Evolutionary conservation across 2,797 vertebrate species (phyloP).

Genomic region (Acestrorhynchus altus): DNA sequence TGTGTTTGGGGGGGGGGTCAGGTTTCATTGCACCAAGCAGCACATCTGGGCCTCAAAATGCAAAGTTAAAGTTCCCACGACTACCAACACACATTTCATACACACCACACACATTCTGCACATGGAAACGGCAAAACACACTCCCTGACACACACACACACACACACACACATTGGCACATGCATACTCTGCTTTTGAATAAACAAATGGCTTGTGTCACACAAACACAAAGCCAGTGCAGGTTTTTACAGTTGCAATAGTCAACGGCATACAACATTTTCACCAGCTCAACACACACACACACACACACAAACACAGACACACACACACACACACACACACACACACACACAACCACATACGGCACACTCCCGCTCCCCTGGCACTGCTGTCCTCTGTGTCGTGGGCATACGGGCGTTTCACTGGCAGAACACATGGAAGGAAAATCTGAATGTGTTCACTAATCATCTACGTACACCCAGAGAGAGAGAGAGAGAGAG

Average conservation of each 20-base stretch:
- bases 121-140: constrained; percentile 49
- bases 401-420: constrained; percentile 79
- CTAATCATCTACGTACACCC: constrained; percentile 81
- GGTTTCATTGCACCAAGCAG: constrained; percentile 79
- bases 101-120: constrained; percentile 18
- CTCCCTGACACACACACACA: constrained; percentile 43
- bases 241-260: constrained; percentile 25
- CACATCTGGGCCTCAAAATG: constrained; percentile 77
- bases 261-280: constrained; percentile 45
- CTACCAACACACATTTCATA: constrained; percentile 62
- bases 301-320: constrained; percentile 37
- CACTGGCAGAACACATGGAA: constrained; percentile 81
- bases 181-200: constrained; percentile 15
- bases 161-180: constrained; percentile 40
- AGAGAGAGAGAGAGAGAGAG: constrained; percentile 55
- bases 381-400: constrained; percentile 78
- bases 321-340: constrained; percentile 30
- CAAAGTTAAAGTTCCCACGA: constrained; percentile 81
- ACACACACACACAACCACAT: constrained; percentile 33
- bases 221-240: constrained; percentile 4
- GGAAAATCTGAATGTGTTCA: constrained; percentile 86
- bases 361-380: constrained; percentile 70
- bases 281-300: constrained; percentile 43
- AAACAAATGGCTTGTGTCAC: constrained; percentile 27
- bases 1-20: constrained; percentile 68